These are phyloP conservation scores for Dorcus parallelipipedus DNA, from an alignment of 2,888 invertebrate genomes.

Conservation along the genomic window DNA sequence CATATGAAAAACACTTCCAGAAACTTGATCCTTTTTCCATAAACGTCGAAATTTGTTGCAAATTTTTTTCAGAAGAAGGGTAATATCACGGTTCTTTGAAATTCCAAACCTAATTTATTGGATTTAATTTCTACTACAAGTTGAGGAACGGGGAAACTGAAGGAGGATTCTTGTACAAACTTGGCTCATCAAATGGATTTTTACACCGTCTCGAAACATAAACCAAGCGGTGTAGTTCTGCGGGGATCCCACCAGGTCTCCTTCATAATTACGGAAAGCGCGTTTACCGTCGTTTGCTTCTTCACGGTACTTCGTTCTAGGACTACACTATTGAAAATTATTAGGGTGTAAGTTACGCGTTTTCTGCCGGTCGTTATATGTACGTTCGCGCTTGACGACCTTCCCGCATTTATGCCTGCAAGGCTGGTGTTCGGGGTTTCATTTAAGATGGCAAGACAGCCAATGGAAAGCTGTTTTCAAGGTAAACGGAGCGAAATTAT, in stretches of 20 bases:
- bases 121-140: not conserved
- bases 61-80: no score
- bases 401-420: not conserved
- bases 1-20: no score
- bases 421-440: constrained; percentile 3
- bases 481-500: no score
- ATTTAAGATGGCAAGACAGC: not conserved
- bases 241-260: constrained; percentile 27
- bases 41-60: no score
- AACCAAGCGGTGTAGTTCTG: constrained; percentile 26
- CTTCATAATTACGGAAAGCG: constrained; percentile 32
- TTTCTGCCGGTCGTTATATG: not conserved
- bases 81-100: no score
- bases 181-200: constrained; percentile 35
- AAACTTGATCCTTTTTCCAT: no score
- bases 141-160: not conserved
- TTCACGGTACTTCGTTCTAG: not conserved
- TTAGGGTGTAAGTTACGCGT: constrained; percentile 14
- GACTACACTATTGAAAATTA: constrained; percentile 12
- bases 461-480: no score
- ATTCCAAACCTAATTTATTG: no score
- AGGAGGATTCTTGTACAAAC: constrained; percentile 24
- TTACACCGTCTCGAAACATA: constrained; percentile 34
- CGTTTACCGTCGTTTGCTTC: constrained; percentile 5
- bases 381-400: not conserved